Evolutionary conservation across 92 coral and sea anemone species (phyloP), one percentile per base, ranked within the genome.

Genomic region (Epizoanthus scotinus): DNA sequence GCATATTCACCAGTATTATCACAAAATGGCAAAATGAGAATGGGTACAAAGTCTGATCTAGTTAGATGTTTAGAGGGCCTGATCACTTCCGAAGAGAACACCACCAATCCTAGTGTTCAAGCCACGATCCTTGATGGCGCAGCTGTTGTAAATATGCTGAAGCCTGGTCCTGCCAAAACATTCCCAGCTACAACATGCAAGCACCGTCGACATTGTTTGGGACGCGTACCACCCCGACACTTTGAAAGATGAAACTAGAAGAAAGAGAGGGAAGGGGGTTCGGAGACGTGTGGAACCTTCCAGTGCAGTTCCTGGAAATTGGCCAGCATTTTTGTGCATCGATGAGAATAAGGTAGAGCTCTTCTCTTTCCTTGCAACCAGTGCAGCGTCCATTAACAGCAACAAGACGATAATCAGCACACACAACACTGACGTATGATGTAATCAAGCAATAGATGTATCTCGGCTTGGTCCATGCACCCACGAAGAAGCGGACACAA

Each of bases 401-500:
- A 56, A 67, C 40, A 84, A 42, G 55, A 75, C n/a, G n/a, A n/a
- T n/a, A 29, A 36, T 87, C 18, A 49, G 71, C 40, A 67, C 77
- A 87, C 87, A 54, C 62, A 68, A 7, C 52, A 24, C 25, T n/a
- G n/a, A n/a, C n/a, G n/a, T n/a, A n/a, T n/a, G n/a, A n/a, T n/a
- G n/a, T n/a, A n/a, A n/a, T n/a, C n/a, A n/a, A n/a, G n/a, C n/a
- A n/a, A n/a, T n/a, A 15, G 85, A 89, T 65, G 62, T 28, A 15
- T 56, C 83, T 25, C 25, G 63, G 20, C 82, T 89, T 69, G 31
- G 83, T 34, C 93, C 90, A 19, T 89, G 93, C 60, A 77, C 86
- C 42, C 90, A 89, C 9, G 87, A 86, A 62, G 92, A 89, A 50
- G 88, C 86, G 2, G 82, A 90, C 73, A 90, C 90, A 0, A 71